Base-by-base conservation (phyloP, 2,113 vertebrate genomes). In the Dipodomys spectabilis region DNA sequence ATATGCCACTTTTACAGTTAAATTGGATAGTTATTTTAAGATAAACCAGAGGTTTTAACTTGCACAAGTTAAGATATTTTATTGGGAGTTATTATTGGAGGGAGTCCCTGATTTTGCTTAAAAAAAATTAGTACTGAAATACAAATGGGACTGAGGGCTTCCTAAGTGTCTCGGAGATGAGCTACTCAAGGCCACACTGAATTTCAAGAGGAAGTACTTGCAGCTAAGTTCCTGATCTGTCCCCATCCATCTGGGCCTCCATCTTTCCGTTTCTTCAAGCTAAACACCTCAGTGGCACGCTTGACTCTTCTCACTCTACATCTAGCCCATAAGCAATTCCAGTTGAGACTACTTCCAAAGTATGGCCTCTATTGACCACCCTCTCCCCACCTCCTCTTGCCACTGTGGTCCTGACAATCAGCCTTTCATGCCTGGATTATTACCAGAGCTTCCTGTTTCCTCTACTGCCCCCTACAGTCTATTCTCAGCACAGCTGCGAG, bases 351-450 rank as follows among this genome's bases (percentile, higher is more conserved):
- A 6, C 30, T 62, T 73, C 79, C 32, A 79, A 65, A 69, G 30
- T n/a, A 60, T 0, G 67, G 49, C 44, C 35, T 0, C 2, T 13
- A 6, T 22, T 44, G 16, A 60, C 13, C 0, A 1, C 72, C 62
- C 27, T 57, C 49, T 62, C 22, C 2, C 39, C 30, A 18, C 11
- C 12, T 49, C 35, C 22, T 10, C 44, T 25, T 6, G 10, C 18
- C 7, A 3, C 32, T 44, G 32, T 23, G 44, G 32, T 12, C 53
- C 60, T 18, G 15, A 45, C 15, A 25, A 9, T 45, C 53, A 18
- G 7, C 6, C 19, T 2, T 4, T 19, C 20, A 6, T 3, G 2
- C 45, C 9, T 4, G 32, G 77, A 0, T 18, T 3, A 2, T 20
- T 1, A 35, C 7, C 25, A 35, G 1, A n/a, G 32, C 7, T 5